These are phyloP conservation scores for Momotus momota DNA, from an alignment of 2,797 vertebrate species.

Conservation along the genomic window DNA sequence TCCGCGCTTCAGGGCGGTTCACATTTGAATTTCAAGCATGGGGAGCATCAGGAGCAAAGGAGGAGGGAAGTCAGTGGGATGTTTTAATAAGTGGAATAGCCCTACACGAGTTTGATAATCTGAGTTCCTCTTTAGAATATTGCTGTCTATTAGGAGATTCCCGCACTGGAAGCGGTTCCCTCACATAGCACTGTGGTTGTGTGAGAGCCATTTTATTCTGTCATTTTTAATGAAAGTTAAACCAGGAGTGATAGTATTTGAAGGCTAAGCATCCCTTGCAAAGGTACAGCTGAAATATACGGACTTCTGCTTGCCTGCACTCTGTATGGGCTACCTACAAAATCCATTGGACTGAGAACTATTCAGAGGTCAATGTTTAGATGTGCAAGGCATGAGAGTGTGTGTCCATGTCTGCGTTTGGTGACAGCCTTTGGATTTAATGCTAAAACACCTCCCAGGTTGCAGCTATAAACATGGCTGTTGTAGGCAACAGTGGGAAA, in stretches of 20 bases:
- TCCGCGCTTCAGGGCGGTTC: neutral
- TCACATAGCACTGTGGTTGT: neutral
- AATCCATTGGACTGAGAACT: neutral
- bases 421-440: neutral
- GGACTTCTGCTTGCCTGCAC: fast-evolving
- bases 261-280: neutral
- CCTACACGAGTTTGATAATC: neutral
- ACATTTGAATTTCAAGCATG: neutral
- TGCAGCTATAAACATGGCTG: neutral
- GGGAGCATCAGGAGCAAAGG: neutral
- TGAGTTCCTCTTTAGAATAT: neutral
- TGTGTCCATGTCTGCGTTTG: neutral
- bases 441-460: neutral
- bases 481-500: neutral
- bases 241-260: neutral
- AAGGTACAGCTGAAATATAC: neutral
- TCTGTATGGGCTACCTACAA: neutral
- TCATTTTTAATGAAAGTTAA: neutral
- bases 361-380: neutral
- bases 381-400: neutral
- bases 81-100: neutral
- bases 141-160: neutral
- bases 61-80: neutral
- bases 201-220: neutral
- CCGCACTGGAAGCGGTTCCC: neutral